Evolutionary conservation across 2,888 invertebrate species (phyloP), one percentile per base, ranked within the genome.

Genomic region (Agrotis clavis): DNA sequence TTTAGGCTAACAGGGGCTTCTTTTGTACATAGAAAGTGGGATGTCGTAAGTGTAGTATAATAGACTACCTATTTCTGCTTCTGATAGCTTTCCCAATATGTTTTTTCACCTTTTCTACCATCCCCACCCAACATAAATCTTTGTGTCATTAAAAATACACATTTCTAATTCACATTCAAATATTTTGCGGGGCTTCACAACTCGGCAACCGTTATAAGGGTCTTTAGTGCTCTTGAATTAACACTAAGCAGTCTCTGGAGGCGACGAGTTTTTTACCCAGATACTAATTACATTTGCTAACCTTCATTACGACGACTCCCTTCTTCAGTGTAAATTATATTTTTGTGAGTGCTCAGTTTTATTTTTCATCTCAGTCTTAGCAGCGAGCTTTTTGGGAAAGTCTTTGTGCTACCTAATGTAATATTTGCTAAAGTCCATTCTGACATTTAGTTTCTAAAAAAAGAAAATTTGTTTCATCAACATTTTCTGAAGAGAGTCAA

Each of bases 251-350:
- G 48, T 7, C 35, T 7, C n/a, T 18, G 14, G 48, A 25, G 50
- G 48, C 70, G 61, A 69, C 30, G 16, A 53, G 2, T 81, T 70
- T 74, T 76, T 78, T 21, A 25, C 50, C 21, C 19, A 51, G 45
- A 47, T 70, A 67, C 76, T 80, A 66, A 77, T 81, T 81, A 69
- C 71, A 65, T 77, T 81, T 62, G 51, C 53, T 50, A 53, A 61
- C 53, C 48, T 53, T 53, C 54, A 69, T 81, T 57, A 61, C 21
- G 51, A 64, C 50, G 45, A 47, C 41, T 61, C 41, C 60, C 30
- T 48, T 57, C 30, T 56, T 48, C 25, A 56, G 51, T 50, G 48
- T 61, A 76, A 76, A 68, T 76, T 65, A 68, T 68, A 61, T 64
- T 61, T 81, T 64, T 57, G 57, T 53, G 45, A 45, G 41, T 73